Percentiles rank a stretch among this genome's conserved stretches.
phyloP scores from a whole-genome alignment of 2,113 vertebrate species.

The Peucedramus taeniatus region DNA sequence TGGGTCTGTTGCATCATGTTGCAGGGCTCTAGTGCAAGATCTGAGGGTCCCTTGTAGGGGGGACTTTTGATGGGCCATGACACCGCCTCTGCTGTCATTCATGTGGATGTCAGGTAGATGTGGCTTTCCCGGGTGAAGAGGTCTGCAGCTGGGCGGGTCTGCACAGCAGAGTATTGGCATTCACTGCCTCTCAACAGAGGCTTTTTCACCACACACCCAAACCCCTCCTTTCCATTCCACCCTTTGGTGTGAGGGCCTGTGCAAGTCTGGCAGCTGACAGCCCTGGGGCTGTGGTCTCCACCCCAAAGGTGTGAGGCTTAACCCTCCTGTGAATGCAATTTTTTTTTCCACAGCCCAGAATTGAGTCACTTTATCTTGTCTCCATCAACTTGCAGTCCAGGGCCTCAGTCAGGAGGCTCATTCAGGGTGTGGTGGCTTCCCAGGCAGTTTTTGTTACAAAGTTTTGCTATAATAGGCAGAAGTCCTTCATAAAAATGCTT shows the following conservation, averaged over 20 bases:
- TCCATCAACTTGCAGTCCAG: background rate
- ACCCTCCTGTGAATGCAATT: background rate
- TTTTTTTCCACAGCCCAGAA: background rate
- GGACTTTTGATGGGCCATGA: background rate
- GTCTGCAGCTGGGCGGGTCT: background rate
- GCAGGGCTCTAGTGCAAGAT: background rate
- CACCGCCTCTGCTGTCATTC: background rate
- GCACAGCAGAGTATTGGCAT: background rate
- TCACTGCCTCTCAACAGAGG: background rate
- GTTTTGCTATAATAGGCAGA: background rate
- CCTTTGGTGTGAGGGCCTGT: background rate
- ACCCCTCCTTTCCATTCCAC: no score
- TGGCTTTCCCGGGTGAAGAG: background rate
- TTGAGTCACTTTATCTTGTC: background rate
- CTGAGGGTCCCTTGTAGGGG: background rate
- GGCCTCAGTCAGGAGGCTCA: background rate
- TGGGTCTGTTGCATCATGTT: background rate
- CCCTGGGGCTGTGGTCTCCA: background rate
- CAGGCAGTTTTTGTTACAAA: background rate
- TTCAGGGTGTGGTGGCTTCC: background rate
- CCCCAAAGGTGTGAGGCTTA: background rate
- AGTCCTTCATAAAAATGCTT: background rate
- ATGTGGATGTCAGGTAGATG: background rate
- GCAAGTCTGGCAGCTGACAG: background rate
- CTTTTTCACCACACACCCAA: background rate